Percentiles rank a stretch among this genome's conserved stretches.
phyloP scores from a whole-genome alignment of 2,797 vertebrate genomes.

The Adrianichthys oophorus region DNA sequence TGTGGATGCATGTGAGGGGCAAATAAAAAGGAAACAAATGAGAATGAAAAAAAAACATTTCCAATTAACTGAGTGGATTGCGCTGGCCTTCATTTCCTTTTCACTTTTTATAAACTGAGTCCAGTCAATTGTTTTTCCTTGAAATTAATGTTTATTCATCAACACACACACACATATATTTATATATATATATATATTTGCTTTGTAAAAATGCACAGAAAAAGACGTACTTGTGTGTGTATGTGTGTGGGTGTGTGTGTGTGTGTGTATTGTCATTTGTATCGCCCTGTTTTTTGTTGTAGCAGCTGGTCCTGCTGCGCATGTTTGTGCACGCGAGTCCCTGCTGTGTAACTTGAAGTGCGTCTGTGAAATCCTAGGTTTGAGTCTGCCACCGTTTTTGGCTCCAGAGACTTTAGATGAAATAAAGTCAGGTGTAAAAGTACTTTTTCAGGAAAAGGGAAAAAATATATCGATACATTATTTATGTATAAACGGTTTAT shows the following conservation, averaged over 20 bases:
- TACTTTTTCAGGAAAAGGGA: background rate
- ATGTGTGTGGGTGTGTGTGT: background rate
- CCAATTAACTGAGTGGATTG: too few relatives aligned
- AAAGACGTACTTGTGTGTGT: background rate
- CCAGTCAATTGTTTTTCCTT: too few relatives aligned
- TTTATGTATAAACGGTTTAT: too few relatives aligned
- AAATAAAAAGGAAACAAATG: background rate
- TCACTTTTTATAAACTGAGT: too few relatives aligned
- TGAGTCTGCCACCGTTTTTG: background rate
- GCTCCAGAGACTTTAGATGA: background rate
- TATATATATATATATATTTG: background rate
- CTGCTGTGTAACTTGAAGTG: conserved; percentile 1
- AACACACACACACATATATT: too few relatives aligned
- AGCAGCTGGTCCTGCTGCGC: conserved; percentile 19
- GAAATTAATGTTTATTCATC: too few relatives aligned
- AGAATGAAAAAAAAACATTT: too few relatives aligned
- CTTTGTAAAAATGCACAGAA: too few relatives aligned
- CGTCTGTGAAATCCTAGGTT: conserved; percentile 4
- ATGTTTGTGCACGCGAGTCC: conserved; percentile 8
- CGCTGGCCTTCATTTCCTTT: too few relatives aligned
- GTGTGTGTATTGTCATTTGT: background rate
- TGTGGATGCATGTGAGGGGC: background rate
- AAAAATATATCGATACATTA: background rate
- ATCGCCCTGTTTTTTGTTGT: conserved; percentile 7
- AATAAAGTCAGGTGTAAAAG: background rate